Percentiles rank a stretch among this genome's conserved stretches.
Conservation (phyloP, 2,113 vertebrate species). For the Turnix velox region DNA sequence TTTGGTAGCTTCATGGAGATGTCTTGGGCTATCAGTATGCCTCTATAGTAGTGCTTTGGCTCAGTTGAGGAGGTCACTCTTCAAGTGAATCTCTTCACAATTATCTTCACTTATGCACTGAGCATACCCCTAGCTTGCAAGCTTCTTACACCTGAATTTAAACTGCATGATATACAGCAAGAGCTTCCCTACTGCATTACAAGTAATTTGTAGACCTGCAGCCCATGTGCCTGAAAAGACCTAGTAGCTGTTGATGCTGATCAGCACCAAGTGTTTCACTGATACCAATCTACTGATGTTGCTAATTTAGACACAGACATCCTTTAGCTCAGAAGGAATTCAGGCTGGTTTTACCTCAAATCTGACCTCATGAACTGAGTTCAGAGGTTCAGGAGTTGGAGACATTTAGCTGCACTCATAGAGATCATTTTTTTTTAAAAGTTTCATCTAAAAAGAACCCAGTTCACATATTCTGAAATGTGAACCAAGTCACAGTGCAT, state of each 20-base stretch:
- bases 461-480: neutral
- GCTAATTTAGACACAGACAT: neutral
- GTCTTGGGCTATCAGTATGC: neutral
- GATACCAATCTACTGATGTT: neutral
- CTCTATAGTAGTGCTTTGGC: neutral
- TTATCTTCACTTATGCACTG: neutral
- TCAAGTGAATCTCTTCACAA: neutral
- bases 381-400: neutral
- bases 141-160: neutral
- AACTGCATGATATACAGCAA: neutral
- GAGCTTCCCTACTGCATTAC: neutral
- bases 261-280: neutral
- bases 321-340: neutral
- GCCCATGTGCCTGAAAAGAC: neutral
- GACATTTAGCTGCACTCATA: neutral
- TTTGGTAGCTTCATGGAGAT: neutral
- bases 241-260: neutral
- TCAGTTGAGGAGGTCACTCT: neutral
- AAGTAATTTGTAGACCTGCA: neutral
- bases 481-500: neutral
- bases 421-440: neutral
- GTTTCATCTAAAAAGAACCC: neutral
- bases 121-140: neutral
- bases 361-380: neutral
- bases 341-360: neutral